These are phyloP conservation scores for Parus major DNA, from an alignment of 2,113 vertebrate genomes.

Conservation along the genomic window DNA sequence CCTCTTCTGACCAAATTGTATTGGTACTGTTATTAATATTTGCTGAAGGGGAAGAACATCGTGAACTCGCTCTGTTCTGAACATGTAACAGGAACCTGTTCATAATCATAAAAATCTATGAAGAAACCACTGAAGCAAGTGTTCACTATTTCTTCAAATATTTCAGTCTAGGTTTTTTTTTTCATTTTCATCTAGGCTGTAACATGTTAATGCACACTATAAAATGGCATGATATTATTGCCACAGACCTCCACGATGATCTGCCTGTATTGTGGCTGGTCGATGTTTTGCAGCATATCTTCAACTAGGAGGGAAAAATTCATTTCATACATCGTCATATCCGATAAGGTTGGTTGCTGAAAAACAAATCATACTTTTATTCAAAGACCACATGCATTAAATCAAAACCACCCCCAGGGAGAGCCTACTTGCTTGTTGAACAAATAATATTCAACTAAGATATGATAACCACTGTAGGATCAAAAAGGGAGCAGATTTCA, in stretches of 20 bases:
- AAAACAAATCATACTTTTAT: constrained; percentile 23
- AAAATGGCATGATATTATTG: not conserved
- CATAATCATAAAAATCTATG: not conserved
- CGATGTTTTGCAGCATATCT: constrained; percentile 91
- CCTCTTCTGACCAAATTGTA: not conserved
- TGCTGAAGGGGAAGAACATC: not conserved
- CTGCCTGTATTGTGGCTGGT: constrained; percentile 92
- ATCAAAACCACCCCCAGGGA: not conserved
- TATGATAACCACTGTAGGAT: not conserved
- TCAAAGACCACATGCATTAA: not conserved
- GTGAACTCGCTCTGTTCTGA: not conserved
- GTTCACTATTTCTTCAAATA: not conserved
- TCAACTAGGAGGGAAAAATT: constrained; percentile 99
- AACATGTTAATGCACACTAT: not conserved
- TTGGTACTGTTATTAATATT: not conserved
- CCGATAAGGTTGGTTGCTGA: constrained; percentile 96
- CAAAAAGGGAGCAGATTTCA: not conserved
- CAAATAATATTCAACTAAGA: not conserved
- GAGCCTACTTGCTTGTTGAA: not conserved
- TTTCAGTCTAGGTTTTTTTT: not conserved
- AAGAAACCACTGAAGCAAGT: not conserved
- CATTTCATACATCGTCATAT: constrained; percentile 99
- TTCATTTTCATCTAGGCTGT: not conserved
- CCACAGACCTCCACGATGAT: constrained; percentile 92
- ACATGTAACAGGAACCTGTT: not conserved